Base-by-base conservation (phyloP, 2,888 invertebrate species). In the Aspidiotus rigidus region DNA sequence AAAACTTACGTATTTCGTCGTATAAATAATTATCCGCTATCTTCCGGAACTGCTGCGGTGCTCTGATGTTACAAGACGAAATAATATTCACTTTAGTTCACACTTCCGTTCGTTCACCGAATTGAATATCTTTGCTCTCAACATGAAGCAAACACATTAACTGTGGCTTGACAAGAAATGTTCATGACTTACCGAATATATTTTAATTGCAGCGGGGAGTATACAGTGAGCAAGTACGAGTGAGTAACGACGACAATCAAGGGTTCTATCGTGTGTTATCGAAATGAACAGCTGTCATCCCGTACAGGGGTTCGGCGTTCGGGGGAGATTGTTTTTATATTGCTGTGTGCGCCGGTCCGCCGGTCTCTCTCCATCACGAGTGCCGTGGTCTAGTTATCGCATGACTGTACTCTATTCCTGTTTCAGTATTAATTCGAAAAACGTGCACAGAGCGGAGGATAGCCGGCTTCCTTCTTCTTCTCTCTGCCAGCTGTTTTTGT, bases 141-240 rank as follows among this genome's bases (percentile, higher is more conserved):
- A 28, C 28, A 28, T 28, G 28, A 28, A 28, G 28, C 28, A 28
- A 28, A 28, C 28, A 28, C 28, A 28, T 28, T 28, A 28, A 28
- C 28, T 28, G 28, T 28, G 28, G 28, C 28, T 28, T 28, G 28
- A 28, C 28, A 28, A 28, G 28, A 28, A 28, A 28, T 28, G 28
- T 28, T 63, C 53, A 63, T 63, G 63, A 63, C 44, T 63, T 63
- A 63, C 63, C 44, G 53, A 49, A 49, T 49, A 53, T 28, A 28
- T 28, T 63, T 63, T 63, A 63, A 63, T 63, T 63, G 63, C 63
- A 63, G 63, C 63, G 44, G 63, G 63, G 63, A 49, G 63, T 17
- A n/a, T 5, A 28, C 28, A 28, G 28, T 28, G 28, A 28, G 28
- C 28, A 53, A 63, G 63, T 28, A 53, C 53, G 63, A 63, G 49